Conservation (phyloP, 2,113 vertebrate genomes). For the Caranx melampygus region DNA sequence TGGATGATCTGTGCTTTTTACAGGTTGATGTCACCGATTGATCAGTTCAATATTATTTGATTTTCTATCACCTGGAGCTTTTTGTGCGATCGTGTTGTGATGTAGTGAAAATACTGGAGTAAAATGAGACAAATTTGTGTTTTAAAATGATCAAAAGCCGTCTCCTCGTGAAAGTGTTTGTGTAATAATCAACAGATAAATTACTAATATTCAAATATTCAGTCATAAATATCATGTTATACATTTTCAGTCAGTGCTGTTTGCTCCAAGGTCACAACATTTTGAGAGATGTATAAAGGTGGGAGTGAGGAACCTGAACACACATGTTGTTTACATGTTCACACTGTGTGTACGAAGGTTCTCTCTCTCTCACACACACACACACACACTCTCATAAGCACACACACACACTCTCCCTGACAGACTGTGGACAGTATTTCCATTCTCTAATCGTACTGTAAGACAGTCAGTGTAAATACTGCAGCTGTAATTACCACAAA, state of each 20-base stretch:
- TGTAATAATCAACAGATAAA: too few relatives aligned
- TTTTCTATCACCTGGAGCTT: background rate
- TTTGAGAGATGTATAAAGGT: too few relatives aligned
- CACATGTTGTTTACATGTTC: background rate
- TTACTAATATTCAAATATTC: too few relatives aligned
- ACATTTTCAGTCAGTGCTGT: background rate
- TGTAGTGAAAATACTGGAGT: background rate
- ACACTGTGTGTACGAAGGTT: background rate
- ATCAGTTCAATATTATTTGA: background rate
- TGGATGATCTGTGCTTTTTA: background rate
- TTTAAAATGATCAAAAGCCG: background rate
- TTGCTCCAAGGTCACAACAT: background rate
- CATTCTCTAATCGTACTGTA: constrained; percentile 83
- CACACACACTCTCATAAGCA: constrained; percentile 24
- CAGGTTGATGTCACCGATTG: background rate
- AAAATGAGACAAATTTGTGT: background rate
- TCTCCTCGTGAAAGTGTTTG: too few relatives aligned
- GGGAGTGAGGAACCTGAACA: background rate
- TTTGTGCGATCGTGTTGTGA: fast-evolving
- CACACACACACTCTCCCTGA: background rate
- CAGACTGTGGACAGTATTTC: constrained; percentile 82
- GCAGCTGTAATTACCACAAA: constrained; percentile 74
- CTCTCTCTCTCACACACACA: background rate
- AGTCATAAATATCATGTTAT: background rate
- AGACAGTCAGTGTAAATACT: constrained; percentile 77